Evolutionary conservation across 2,113 vertebrate species (phyloP), one percentile per base, ranked within the genome.

Genomic region (Anolis sagrei): DNA sequence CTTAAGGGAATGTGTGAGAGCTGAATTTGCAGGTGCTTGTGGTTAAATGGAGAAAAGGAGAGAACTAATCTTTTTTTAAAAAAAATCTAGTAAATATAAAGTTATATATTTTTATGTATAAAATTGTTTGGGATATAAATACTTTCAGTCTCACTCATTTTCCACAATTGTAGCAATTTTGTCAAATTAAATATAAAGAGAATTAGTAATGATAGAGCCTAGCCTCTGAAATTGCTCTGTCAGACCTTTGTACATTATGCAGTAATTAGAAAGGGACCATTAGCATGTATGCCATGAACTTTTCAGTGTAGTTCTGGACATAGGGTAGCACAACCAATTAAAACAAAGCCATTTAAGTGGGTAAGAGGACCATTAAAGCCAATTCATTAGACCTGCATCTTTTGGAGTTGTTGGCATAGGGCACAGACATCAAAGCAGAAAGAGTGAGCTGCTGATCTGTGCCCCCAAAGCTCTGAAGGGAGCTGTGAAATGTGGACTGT

Each of bases 211-310:
- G 94, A 83, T 95, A 79, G 91, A 90, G 19, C 90, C 81, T 95
- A 94, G 94, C 93, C 93, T 95, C 93, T 93, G 88, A 95, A 97
- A 94, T 95, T 95, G 88, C 90, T 95, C 92, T 93, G 89, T 95
- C 92, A 96, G 95, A 95, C 91, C 92, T 96, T 95, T 95, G 89
- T 93, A 95, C 94, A 93, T 96, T 96, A 94, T 78, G 93, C 86
- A 92, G 92, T 96, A 96, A 96, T 97, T 96, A 97, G 90, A 95
- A 95, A 95, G 92, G 90, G 91, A 92, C 92, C 89, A 96, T 96
- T 96, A 96, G 89, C 92, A 95, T 93, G 90, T 93, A 93, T 91
- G 91, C 90, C 93, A n/a, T 96, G 96, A 96, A 96, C 95, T 95
- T 96, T 95, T 94, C 90, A 90, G 48, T 96, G 93, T 95, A 96